Evolutionary conservation across 2,888 invertebrate species (phyloP).

Genomic region (Epinotia ramella): DNA sequence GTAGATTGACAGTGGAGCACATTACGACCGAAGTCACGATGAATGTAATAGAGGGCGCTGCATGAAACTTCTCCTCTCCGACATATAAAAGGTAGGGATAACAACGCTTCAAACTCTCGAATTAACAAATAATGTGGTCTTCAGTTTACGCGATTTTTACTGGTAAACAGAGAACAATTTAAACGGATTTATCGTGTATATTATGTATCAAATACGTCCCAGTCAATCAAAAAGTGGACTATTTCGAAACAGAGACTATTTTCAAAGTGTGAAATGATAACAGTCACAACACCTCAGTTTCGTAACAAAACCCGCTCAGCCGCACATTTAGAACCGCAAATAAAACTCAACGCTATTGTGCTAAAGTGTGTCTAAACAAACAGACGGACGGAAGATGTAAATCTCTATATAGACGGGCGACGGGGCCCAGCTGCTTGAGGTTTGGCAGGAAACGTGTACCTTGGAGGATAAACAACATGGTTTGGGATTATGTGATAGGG

Average conservation of each 20-base stretch:
- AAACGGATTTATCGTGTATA: no score
- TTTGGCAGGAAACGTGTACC: conserved; percentile 42
- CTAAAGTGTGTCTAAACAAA: conserved; percentile 35
- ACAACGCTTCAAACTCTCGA: no score
- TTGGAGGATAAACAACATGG: conserved; percentile 31
- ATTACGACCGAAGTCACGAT: no score
- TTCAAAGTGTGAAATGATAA: background rate
- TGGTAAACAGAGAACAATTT: no score
- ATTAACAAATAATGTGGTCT: no score
- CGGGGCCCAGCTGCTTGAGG: conserved; percentile 38
- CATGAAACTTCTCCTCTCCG: no score
- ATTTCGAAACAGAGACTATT: background rate
- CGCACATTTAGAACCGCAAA: conserved; percentile 42
- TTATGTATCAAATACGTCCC: no score
- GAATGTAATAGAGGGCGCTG: no score
- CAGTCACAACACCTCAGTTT: conserved; percentile 5
- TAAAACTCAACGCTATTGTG: conserved; percentile 39
- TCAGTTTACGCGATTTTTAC: no score
- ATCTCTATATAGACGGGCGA: conserved; percentile 44
- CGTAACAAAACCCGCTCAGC: conserved; percentile 30
- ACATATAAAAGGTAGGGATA: no score
- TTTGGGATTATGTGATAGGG: background rate
- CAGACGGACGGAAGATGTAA: conserved; percentile 45
- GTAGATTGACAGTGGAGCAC: no score
- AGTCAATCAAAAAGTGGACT: no score